phyloP scores from a whole-genome alignment of 2,888 invertebrate species.

The Ophion obscuratus region DNA sequence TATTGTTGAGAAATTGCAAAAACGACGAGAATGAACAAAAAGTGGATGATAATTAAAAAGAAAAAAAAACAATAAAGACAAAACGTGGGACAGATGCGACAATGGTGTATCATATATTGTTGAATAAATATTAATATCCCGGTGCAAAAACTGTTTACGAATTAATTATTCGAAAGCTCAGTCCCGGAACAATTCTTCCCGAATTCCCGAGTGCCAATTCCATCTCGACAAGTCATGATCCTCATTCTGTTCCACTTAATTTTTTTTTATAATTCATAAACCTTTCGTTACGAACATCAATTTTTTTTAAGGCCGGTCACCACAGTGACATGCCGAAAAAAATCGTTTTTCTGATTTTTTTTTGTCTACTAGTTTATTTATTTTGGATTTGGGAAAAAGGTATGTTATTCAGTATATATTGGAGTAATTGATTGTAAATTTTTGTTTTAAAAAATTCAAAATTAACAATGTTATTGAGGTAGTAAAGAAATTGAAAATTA shows the following conservation, averaged over 20 bases:
- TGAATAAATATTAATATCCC: slow-evolving; percentile 36
- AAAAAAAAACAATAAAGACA: not conserved
- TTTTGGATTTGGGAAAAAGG: too few species aligned
- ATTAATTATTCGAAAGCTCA: not conserved
- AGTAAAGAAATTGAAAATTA: too few species aligned
- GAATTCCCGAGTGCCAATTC: not conserved
- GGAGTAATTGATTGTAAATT: too few species aligned
- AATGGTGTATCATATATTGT: slow-evolving; percentile 29
- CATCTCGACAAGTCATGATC: not conserved
- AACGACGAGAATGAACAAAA: not conserved
- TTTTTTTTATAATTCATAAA: not conserved
- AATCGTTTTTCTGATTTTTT: too few species aligned
- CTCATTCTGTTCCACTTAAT: not conserved
- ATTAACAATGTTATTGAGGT: too few species aligned
- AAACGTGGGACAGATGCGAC: not conserved
- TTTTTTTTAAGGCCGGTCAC: not conserved
- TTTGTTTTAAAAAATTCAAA: too few species aligned
- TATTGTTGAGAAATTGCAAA: not conserved
- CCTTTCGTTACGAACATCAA: not conserved
- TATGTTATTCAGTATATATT: too few species aligned
- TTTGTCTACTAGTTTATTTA: too few species aligned
- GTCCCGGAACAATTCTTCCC: not conserved
- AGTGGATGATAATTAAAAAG: slow-evolving; percentile 1
- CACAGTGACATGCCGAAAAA: too few species aligned
- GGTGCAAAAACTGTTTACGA: not conserved